Base-by-base conservation (phyloP, 2,888 invertebrate species). In the Darwinula stevensoni region DNA sequence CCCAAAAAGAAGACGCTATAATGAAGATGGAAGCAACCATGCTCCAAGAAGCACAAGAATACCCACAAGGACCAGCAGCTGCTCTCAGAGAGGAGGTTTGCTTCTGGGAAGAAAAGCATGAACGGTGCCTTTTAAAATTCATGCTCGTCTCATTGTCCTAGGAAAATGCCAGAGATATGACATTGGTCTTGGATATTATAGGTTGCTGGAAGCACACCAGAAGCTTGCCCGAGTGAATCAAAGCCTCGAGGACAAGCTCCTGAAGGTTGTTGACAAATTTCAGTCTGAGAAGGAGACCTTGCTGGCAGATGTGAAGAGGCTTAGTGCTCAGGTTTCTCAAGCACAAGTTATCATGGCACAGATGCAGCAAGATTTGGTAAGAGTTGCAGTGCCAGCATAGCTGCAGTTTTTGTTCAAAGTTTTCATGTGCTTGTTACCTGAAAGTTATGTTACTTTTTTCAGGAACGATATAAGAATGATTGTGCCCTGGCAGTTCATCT, bases 381-480 rank as follows among this genome's bases (percentile, higher is more conserved):
- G 15, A 27, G 4, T 22, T 14, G 15, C 14, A 11, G 16, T 22
- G 14, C 12, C 31, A 16, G 17, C 26, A 15, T 30, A 31, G 26
- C n/a, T 31, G 2, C 12, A n/a, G n/a, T n/a, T n/a, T n/a, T n/a
- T n/a, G n/a, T n/a, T n/a, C n/a, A n/a, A n/a, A n/a, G n/a, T n/a
- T n/a, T n/a, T n/a, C n/a, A n/a, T n/a, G n/a, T n/a, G n/a, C n/a
- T n/a, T n/a, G n/a, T n/a, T n/a, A n/a, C n/a, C n/a, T n/a, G n/a
- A n/a, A n/a, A n/a, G n/a, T n/a, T n/a, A n/a, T n/a, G n/a, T n/a
- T n/a, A n/a, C 30, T 18, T 27, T 39, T 65, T 65, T 28, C 58
- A 86, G 86, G 84, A 84, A 48, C 66, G 78, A 44, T 86, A 82
- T 53, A 72, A 80, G 50, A 75, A 72, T 46, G 88, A 88, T 50